phyloP scores from a whole-genome alignment of 2,888 invertebrate species.

The Lissonota sp. region DNA sequence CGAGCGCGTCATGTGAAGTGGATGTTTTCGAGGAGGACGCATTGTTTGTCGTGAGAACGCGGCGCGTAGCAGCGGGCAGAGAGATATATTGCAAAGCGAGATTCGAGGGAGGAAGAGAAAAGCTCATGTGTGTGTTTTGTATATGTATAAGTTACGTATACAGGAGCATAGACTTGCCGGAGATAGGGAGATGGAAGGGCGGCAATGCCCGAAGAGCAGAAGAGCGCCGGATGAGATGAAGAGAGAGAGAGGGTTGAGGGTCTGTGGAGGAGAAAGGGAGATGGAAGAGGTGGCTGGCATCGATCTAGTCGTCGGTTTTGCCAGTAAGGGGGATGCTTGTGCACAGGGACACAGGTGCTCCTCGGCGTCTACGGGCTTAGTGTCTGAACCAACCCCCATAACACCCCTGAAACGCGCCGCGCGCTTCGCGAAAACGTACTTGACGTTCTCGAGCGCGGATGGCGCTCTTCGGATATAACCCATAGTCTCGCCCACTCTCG shows the following conservation, averaged over 20 bases:
- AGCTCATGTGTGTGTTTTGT: conserved; percentile 17
- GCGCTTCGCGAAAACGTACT: conserved; percentile 59
- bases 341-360: conserved; percentile 81
- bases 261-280: conserved; percentile 57
- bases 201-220: conserved; percentile 51
- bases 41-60: conserved; percentile 79
- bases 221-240: conserved; percentile 51
- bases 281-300: conserved; percentile 72
- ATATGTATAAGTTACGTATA: conserved; percentile 15
- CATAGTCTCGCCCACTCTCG: conserved; percentile 34
- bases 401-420: conserved; percentile 67
- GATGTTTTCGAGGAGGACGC: conserved; percentile 79
- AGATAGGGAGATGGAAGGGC: conserved; percentile 52
- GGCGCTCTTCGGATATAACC: conserved; percentile 57
- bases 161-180: conserved; percentile 23
- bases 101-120: conserved; percentile 38
- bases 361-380: conserved; percentile 79
- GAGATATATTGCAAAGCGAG: conserved; percentile 75
- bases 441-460: conserved; percentile 64
- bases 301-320: conserved; percentile 79
- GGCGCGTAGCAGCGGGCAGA: conserved; percentile 70
- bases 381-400: conserved; percentile 78
- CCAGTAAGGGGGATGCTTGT: conserved; percentile 69
- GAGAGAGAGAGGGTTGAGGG: conserved; percentile 15
- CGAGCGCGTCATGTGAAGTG: conserved; percentile 76